Evolutionary conservation across 2,888 invertebrate genomes (phyloP).

Genomic region (Salticus scenicus): DNA sequence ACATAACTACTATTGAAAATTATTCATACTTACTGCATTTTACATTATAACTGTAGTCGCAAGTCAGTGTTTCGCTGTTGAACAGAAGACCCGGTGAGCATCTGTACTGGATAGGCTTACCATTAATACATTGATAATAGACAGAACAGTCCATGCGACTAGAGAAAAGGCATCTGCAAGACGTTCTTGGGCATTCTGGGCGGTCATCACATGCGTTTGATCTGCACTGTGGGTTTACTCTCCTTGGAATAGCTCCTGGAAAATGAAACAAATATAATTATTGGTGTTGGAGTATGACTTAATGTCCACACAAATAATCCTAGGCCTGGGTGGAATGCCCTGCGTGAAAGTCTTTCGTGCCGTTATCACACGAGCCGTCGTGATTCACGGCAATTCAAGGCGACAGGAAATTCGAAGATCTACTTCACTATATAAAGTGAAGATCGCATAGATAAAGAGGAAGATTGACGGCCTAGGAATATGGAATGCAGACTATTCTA

Average conservation of each 20-base stretch:
- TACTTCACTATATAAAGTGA: too few species aligned
- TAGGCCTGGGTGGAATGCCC: too few species aligned
- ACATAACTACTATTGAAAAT: too few species aligned
- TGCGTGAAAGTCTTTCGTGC: too few species aligned
- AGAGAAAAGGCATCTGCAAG: conserved; percentile 54
- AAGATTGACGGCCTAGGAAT: too few species aligned
- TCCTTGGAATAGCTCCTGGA: background rate
- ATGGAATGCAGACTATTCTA: too few species aligned
- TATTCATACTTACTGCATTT: conserved; percentile 55
- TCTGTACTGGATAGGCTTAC: conserved; percentile 40
- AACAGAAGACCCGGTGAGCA: conserved; percentile 69
- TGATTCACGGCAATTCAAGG: too few species aligned
- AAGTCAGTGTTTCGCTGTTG: conserved; percentile 52
- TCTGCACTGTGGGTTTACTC: background rate
- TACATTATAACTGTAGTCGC: conserved; percentile 57
- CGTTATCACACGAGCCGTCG: too few species aligned
- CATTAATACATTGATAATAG: conserved; percentile 59
- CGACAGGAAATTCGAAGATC: too few species aligned
- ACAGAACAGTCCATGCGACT: conserved; percentile 50
- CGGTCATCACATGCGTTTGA: conserved; percentile 29
- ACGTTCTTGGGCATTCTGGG: conserved; percentile 31
- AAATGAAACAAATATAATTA: background rate
- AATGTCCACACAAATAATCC: too few species aligned
- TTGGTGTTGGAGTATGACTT: too few species aligned
- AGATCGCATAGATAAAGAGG: too few species aligned